Evolutionary conservation across 2,113 vertebrate genomes (phyloP).

Genomic region (Saimiri boliviensis): DNA sequence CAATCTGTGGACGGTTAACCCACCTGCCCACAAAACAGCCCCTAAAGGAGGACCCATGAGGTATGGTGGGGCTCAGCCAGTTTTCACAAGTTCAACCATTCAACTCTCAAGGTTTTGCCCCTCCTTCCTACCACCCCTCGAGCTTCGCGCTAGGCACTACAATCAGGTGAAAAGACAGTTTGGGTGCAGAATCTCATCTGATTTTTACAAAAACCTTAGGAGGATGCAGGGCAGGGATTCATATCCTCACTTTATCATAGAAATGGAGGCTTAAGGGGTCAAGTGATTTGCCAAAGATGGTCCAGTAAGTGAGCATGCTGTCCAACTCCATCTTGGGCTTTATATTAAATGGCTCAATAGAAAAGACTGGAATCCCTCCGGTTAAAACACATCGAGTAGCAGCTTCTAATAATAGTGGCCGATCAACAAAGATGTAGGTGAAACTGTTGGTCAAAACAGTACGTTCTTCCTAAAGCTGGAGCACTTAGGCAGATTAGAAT

Average conservation of each 20-base stretch:
- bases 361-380: neutral
- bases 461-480: neutral
- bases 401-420: no score
- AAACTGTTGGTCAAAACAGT: neutral
- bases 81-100: neutral
- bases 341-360: neutral
- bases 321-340: neutral
- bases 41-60: neutral
- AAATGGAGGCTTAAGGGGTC: neutral
- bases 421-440: neutral
- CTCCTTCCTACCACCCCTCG: neutral
- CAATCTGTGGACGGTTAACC: neutral
- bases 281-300: neutral
- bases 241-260: neutral
- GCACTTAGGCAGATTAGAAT: neutral
- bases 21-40: neutral
- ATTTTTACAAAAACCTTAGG: neutral
- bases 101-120: neutral
- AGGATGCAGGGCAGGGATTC: neutral
- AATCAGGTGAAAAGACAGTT: neutral
- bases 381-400: neutral
- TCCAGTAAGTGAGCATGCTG: neutral
- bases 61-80: no score
- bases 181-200: neutral
- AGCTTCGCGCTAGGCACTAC: neutral